These are phyloP conservation scores for Drosophila pseudoobscura DNA, from an alignment of 1,140 invertebrate species.

Conservation along the genomic window DNA sequence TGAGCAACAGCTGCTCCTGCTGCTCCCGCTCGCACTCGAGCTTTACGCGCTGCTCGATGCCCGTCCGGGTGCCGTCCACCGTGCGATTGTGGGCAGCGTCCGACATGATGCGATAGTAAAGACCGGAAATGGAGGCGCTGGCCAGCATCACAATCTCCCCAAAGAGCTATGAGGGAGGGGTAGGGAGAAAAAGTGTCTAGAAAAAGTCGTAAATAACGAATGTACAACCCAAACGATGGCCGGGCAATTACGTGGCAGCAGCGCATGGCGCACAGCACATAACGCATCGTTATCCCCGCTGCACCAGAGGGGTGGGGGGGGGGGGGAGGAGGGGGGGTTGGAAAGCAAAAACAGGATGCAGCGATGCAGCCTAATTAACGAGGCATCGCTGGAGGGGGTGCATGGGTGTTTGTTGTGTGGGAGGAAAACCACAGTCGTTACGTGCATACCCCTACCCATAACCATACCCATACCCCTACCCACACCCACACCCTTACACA, in stretches of 20 bases:
- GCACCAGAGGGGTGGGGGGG: background rate
- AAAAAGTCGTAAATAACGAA: constrained; percentile 40
- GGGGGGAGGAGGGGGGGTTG: too few species aligned
- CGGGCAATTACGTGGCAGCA: constrained; percentile 20
- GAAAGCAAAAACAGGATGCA: constrained; percentile 15
- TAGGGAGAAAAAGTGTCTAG: background rate
- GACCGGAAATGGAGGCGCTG: constrained; percentile 90
- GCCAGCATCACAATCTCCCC: constrained; percentile 90
- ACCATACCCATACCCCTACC: too few species aligned
- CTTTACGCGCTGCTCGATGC: constrained; percentile 95
- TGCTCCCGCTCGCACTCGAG: constrained; percentile 96
- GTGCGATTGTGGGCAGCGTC: constrained; percentile 92
- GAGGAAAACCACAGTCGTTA: constrained; percentile 6
- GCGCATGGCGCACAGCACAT: background rate
- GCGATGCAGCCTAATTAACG: constrained; percentile 42
- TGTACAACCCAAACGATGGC: constrained; percentile 14
- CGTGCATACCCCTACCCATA: too few species aligned
- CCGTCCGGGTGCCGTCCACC: constrained; percentile 93
- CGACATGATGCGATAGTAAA: constrained; percentile 94
- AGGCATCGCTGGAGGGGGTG: constrained; percentile 3
- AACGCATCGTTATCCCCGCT: constrained; percentile 16
- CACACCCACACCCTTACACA: too few species aligned
- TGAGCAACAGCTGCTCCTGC: constrained; percentile 94
- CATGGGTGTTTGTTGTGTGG: background rate
- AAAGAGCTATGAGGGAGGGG: constrained; percentile 85